Evolutionary conservation across 2,113 vertebrate species (phyloP).

Genomic region (Ailurus styani): DNA sequence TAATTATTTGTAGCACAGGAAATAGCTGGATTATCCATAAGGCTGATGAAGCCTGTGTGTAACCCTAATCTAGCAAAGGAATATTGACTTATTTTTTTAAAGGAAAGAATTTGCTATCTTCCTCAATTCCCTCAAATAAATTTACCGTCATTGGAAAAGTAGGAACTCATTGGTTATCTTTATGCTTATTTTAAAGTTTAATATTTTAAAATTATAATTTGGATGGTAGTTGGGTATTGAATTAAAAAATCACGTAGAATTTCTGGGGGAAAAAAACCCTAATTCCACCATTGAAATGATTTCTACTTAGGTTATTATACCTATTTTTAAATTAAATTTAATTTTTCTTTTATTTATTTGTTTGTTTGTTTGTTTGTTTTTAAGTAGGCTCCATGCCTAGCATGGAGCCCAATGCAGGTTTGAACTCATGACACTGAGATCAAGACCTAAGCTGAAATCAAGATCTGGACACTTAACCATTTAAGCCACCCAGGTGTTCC

Average conservation of each 20-base stretch:
- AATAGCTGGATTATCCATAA: background rate
- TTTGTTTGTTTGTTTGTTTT: background rate
- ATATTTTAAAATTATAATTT: constrained; percentile 1
- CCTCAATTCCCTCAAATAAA: background rate
- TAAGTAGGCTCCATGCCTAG: background rate
- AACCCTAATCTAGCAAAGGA: background rate
- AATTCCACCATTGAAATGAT: background rate
- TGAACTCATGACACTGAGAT: background rate
- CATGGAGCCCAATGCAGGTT: background rate
- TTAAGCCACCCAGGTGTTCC: background rate
- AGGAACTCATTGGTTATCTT: background rate
- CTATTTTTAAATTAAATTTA: background rate
- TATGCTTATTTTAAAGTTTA: constrained; percentile 19
- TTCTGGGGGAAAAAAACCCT: background rate
- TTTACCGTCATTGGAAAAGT: background rate
- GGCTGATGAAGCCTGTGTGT: background rate
- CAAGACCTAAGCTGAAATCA: background rate
- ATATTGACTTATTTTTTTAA: background rate
- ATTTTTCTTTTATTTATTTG: too few relatives aligned
- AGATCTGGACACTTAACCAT: background rate
- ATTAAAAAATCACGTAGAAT: background rate
- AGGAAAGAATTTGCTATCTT: background rate
- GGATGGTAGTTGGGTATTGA: background rate
- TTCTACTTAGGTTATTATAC: background rate
- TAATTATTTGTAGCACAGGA: background rate